Conservation (phyloP, 2,797 vertebrate species). For the Karalla daura region DNA sequence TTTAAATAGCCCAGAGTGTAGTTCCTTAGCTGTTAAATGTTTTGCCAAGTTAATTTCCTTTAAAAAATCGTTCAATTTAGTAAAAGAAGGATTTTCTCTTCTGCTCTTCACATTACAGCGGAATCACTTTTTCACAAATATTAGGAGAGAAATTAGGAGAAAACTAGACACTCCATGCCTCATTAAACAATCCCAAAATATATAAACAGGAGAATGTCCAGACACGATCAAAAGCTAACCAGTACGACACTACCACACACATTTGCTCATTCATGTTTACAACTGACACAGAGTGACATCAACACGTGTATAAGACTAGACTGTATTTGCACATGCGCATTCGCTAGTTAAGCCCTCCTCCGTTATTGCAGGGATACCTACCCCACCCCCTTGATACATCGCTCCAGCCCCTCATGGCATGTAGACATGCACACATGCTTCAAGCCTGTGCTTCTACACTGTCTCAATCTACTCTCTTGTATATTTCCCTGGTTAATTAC, state of each 20-base stretch:
- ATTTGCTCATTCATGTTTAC: constrained; percentile 5
- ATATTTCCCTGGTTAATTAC: constrained; percentile 23
- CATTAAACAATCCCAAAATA: not conserved
- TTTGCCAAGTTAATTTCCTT: not conserved
- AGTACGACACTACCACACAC: not conserved
- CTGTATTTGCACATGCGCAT: constrained; percentile 66
- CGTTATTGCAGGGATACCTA: constrained; percentile 67
- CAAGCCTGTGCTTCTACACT: constrained; percentile 24
- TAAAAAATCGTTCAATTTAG: not conserved
- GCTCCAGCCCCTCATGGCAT: constrained; percentile 43
- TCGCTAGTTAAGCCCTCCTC: constrained; percentile 57
- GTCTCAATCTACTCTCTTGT: constrained; percentile 23
- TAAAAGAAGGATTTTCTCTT: not conserved
- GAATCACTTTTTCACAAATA: not conserved
- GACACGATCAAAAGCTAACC: not conserved
- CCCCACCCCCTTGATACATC: constrained; percentile 65
- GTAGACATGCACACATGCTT: constrained; percentile 30
- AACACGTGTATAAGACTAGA: constrained; percentile 40
- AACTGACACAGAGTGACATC: constrained; percentile 9
- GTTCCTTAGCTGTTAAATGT: not conserved
- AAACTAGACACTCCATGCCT: not conserved
- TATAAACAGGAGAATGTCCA: not conserved
- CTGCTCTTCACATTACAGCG: not conserved
- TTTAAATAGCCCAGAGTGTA: not conserved
- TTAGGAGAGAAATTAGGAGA: not conserved